These are phyloP conservation scores for Chesias legatella DNA, from an alignment of 2,888 invertebrate species.

Conservation along the genomic window DNA sequence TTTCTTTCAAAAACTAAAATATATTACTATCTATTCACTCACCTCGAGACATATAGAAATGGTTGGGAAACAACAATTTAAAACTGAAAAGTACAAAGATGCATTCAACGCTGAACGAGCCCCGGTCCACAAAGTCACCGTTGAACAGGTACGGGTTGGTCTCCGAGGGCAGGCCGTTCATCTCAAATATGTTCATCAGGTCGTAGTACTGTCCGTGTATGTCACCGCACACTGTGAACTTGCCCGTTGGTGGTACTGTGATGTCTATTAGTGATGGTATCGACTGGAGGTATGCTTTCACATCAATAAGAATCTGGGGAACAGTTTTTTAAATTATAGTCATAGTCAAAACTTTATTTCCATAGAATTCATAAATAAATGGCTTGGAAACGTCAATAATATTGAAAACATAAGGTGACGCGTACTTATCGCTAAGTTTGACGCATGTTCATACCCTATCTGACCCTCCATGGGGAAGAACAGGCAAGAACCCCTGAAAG, in stretches of 20 bases:
- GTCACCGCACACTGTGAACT: slow-evolving; percentile 99
- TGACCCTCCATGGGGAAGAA: no score
- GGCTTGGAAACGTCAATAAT: no score
- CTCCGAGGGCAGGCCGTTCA: slow-evolving; percentile 97
- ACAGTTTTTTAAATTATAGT: neutral
- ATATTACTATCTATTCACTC: no score
- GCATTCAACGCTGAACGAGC: slow-evolving; percentile 99
- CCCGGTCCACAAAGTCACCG: slow-evolving; percentile 99
- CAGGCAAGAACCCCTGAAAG: no score
- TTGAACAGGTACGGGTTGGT: slow-evolving; percentile 99
- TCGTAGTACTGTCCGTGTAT: slow-evolving; percentile 99
- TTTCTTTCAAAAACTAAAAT: no score
- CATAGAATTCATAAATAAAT: no score
- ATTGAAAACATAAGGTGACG: no score
- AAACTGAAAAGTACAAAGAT: slow-evolving; percentile 98
- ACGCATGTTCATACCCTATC: no score
- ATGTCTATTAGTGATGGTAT: slow-evolving; percentile 96
- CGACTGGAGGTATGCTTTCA: slow-evolving; percentile 90
- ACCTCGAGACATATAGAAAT: slow-evolving; percentile 99
- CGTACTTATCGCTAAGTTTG: no score
- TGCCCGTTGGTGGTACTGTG: slow-evolving; percentile 89
- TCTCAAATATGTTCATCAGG: slow-evolving; percentile 97
- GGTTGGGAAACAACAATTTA: slow-evolving; percentile 96
- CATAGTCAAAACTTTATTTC: no score
- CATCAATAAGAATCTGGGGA: slow-evolving; percentile 93